phyloP scores from a whole-genome alignment of 2,888 invertebrate species.

The Ophion ventricosus region DNA sequence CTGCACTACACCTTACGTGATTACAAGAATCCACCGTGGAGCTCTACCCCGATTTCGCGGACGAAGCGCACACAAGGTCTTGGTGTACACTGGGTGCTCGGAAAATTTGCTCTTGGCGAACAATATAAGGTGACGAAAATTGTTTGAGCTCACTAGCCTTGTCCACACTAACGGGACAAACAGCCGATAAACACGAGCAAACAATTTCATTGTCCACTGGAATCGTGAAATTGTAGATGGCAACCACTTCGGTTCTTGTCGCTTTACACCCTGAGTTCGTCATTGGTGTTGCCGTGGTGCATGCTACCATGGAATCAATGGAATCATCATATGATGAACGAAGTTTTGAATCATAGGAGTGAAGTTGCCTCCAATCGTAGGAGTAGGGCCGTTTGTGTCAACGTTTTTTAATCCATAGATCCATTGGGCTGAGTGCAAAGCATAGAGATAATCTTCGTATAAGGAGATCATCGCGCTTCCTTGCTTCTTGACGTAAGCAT shows the following conservation, averaged over 20 bases:
- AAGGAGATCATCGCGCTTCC: not conserved
- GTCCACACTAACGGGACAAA: not conserved
- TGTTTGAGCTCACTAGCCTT: conserved; percentile 15
- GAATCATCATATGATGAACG: not conserved
- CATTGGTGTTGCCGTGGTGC: not conserved
- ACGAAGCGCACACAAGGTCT: conserved; percentile 23
- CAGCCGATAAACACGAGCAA: not conserved
- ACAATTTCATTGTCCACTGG: not conserved
- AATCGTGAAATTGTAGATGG: not conserved
- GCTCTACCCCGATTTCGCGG: conserved; percentile 39
- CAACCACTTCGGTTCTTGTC: not conserved
- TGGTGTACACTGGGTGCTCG: conserved; percentile 39
- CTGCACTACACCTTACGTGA: conserved; percentile 66
- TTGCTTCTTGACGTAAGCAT: not conserved
- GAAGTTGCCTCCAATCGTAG: not conserved
- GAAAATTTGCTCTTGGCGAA: conserved; percentile 13
- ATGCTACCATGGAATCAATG: not conserved
- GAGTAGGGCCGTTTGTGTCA: not conserved
- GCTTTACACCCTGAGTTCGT: not conserved
- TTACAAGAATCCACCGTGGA: conserved; percentile 61
- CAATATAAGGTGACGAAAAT: not conserved
- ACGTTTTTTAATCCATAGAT: not conserved
- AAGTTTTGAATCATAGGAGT: not conserved
- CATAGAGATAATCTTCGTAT: not conserved
- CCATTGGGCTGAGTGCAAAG: not conserved